Evolutionary conservation across 2,888 invertebrate genomes (phyloP).

Genomic region (Cephus nigrinus): DNA sequence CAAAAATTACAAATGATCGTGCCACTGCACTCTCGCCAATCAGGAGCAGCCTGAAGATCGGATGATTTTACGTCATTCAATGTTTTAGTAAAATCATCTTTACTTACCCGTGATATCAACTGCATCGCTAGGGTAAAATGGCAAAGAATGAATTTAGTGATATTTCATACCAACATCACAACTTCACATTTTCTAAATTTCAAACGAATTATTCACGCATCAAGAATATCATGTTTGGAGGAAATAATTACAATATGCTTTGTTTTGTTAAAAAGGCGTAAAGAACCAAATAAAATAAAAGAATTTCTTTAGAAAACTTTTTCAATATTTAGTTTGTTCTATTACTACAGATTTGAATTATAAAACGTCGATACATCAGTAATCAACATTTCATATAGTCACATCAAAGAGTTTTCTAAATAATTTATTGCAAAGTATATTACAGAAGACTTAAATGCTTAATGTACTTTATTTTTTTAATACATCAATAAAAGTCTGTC

Average conservation of each 20-base stretch:
- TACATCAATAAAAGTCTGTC: slow-evolving; percentile 93
- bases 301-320: background rate
- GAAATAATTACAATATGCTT: too few species aligned
- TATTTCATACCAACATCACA: background rate
- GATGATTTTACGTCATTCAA: slow-evolving; percentile 73
- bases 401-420: background rate
- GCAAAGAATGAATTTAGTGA: background rate
- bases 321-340: too few species aligned
- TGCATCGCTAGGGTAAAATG: background rate
- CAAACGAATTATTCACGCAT: too few species aligned
- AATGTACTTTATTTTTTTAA: slow-evolving; percentile 74
- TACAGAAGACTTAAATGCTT: background rate
- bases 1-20: slow-evolving; percentile 54
- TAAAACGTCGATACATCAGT: background rate
- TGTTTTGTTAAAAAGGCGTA: too few species aligned
- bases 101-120: background rate
- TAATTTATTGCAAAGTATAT: background rate
- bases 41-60: slow-evolving; percentile 68
- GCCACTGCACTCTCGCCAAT: slow-evolving; percentile 68
- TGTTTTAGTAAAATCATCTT: background rate
- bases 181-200: background rate
- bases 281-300: background rate
- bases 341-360: too few species aligned
- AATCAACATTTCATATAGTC: background rate
- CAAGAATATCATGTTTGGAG: too few species aligned